Percentiles rank a stretch among this genome's conserved stretches.
Evolutionary conservation across 2,113 vertebrate genomes (phyloP).

Genomic region (Monarcha castaneiventris): DNA sequence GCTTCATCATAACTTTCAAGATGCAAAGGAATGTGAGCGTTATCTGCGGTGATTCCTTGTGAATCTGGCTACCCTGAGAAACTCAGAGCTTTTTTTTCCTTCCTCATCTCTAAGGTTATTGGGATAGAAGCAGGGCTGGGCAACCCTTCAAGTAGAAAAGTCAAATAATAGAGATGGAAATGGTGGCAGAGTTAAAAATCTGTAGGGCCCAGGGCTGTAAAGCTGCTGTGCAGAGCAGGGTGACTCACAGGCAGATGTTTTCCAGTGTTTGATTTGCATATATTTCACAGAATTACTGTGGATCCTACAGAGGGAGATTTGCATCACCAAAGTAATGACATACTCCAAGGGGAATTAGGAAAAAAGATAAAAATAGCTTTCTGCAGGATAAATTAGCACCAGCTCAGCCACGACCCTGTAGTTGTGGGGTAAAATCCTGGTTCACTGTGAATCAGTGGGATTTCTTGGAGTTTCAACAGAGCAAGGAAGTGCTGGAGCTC

Average conservation of each 20-base stretch:
- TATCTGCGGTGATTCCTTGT: neutral
- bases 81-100: neutral
- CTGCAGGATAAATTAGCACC: neutral
- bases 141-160: neutral
- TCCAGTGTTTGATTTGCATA: neutral
- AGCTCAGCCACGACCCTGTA: neutral
- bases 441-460: neutral
- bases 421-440: neutral
- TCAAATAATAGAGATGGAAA: neutral
- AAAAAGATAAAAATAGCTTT: neutral
- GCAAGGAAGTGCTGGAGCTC: neutral
- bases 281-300: neutral
- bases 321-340: neutral
- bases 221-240: neutral
- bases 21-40: neutral
- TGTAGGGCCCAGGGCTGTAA: neutral
- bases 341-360: neutral
- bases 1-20: neutral
- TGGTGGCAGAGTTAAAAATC: neutral
- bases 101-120: neutral
- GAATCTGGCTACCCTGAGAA: neutral
- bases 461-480: neutral
- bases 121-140: neutral
- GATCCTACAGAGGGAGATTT: neutral
- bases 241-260: slow-evolving; percentile 36